Evolutionary conservation across 2,113 vertebrate genomes (phyloP), one percentile per base, ranked within the genome.

Genomic region (Kryptolebias marmoratus): DNA sequence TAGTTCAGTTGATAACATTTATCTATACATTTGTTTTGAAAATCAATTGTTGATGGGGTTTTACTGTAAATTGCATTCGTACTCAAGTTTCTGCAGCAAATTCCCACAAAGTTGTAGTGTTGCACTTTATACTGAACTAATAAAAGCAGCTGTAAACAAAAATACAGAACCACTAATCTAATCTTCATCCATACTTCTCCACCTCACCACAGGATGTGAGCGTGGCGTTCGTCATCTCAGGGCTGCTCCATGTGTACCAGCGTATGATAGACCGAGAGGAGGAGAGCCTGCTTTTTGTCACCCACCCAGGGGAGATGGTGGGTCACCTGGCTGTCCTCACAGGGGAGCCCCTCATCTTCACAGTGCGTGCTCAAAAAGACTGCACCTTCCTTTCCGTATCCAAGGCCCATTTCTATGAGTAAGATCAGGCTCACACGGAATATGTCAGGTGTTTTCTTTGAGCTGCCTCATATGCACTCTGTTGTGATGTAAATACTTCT

Each of bases 361-460:
- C 94, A 55, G 95, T 98, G 64, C 94, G 93, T 53, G 96, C 96
- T 59, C 96, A 96, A 36, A 90, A 95, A 1, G 97, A 98, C 90
- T 98, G 96, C 91, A 93, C 90, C 90, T 97, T 97, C 91, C 93
- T 99, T 10, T 96, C 94, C 55, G 95, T 99, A 85, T 95, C 97
- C 77, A 99, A 99, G 90, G 93, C 95, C 4, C 94, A 98, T 87
- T 98, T 99, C 89, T 99, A 99, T 1, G 97, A 98, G 97, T 99
- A 93, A 81, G 96, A 61, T 0, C 9, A 5, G 9, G n/a, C 28
- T 45, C 27, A 22, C 54, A 28, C 16, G n/a, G 5, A 49, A 54
- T 55, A n/a, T 22, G 18, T 27, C 8, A 2, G 11, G 12, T 44
- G 2, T 22, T 22, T 22, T 22, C 22, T 22, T 22, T 22, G 22